Conservation (phyloP, 2,797 vertebrate genomes). For the Propithecus deckenii region DNA sequence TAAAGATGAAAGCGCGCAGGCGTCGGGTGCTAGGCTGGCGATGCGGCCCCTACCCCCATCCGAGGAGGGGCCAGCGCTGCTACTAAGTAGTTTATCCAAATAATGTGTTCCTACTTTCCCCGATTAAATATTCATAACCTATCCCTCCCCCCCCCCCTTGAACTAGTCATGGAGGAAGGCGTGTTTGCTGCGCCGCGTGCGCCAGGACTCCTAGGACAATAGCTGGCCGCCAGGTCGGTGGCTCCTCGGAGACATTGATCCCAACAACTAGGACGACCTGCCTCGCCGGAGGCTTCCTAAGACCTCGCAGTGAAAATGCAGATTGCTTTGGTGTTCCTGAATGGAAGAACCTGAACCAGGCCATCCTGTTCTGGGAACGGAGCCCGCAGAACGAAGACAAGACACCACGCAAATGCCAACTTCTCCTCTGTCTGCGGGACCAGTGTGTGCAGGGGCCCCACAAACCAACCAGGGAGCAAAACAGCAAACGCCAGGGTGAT, state of each 20-base stretch:
- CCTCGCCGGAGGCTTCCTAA: neutral
- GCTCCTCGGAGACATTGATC: neutral
- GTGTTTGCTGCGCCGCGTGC: neutral
- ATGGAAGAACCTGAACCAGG: neutral
- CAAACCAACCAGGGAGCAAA: neutral
- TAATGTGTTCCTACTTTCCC: slow-evolving; percentile 32
- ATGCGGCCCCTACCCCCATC: neutral
- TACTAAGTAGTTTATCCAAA: slow-evolving; percentile 64
- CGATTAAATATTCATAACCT: slow-evolving; percentile 53
- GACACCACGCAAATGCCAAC: no score
- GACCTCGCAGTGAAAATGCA: neutral
- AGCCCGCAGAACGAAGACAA: neutral
- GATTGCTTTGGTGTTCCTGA: neutral
- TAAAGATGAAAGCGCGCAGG: slow-evolving; percentile 77
- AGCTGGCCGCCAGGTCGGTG: neutral
- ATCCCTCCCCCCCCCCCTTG: neutral
- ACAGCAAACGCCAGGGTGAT: neutral
- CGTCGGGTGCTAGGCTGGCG: neutral
- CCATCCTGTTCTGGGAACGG: neutral
- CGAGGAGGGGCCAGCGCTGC: neutral
- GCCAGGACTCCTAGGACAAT: neutral
- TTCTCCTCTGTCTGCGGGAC: neutral
- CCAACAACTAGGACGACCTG: neutral
- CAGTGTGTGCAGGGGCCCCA: neutral
- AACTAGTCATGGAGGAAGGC: neutral